These are phyloP conservation scores for Melieria picta DNA, from an alignment of 2,888 invertebrate species.

Conservation along the genomic window DNA sequence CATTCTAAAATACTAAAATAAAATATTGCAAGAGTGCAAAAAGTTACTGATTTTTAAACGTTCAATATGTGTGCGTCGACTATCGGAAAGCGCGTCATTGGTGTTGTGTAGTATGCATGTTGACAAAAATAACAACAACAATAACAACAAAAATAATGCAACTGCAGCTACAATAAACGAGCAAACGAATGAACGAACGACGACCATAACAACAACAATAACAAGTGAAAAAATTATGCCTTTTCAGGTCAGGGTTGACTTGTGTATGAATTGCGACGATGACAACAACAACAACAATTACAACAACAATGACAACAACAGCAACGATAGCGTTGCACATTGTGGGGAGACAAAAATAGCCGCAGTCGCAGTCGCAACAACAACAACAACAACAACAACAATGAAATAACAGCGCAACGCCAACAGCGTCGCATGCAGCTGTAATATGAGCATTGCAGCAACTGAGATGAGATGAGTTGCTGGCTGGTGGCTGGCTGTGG, in stretches of 20 bases:
- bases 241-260: constrained; percentile 32
- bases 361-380: constrained; percentile 45
- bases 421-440: no score
- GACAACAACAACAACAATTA: constrained; percentile 31
- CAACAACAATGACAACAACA: constrained; percentile 33
- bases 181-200: constrained; percentile 3
- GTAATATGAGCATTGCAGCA: no score
- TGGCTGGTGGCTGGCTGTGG: no score
- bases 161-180: constrained; percentile 30
- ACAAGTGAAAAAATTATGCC: constrained; percentile 21
- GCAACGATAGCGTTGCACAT: constrained; percentile 16
- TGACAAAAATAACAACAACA: not conserved
- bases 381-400: not conserved
- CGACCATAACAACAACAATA: constrained; percentile 18
- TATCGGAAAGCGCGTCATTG: not conserved
- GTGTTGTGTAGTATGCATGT: not conserved
- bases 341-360: constrained; percentile 43
- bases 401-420: no score
- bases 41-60: not conserved
- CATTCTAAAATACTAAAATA: no score
- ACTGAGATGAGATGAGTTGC: no score
- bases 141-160: constrained; percentile 14
- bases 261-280: constrained; percentile 29
- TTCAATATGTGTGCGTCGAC: constrained; percentile 1
- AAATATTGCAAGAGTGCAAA: no score